Evolutionary conservation across 1,140 invertebrate species (phyloP), one percentile per base, ranked within the genome.

Genomic region (Dendroctonus valens): DNA sequence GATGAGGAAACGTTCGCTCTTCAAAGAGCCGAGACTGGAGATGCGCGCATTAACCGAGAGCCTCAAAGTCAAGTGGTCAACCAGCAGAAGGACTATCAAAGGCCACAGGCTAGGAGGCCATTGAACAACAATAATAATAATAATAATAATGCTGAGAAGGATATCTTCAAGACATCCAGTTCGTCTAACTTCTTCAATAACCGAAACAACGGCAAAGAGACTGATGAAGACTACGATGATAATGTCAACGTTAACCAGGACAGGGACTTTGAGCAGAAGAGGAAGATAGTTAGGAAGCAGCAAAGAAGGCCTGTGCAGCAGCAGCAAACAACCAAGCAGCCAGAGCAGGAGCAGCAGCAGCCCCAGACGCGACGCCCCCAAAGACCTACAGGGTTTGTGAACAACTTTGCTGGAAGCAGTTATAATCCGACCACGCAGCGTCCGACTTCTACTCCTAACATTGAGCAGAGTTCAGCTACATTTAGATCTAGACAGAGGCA

Each of bases 1-100:
- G 86, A 87, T 37, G 89, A 91, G 77, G 81, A 85, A 9, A 87
- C 89, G 44, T 91, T 90, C 76, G 84, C 87, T 71, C 81, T 92
- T 6, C 89, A 91, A 72, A 82, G 88, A 11, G 89, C 89, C 26
- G 90, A 91, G 77, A 88, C 87, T 61, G 88, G 89, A 40, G 85
- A 86, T 66, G 80, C 82, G 14, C 71, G 77, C n/a, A 72, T 81
- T 7, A 79, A 79, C 41, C 67, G 73, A 12, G 77, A 79, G 54
- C 76, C 77, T 60, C 76, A 79, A 63, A 65, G 67, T 0, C 67
- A 75, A 53, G 65, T 74, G 6, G 68, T 77, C 5, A 76, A 77
- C 55, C 76, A 78, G 68, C 74, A 76, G 44, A 72, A 73, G 42
- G 72, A 77, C 46, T 14, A 75, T 63, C 4, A 76, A 58, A 40